Evolutionary conservation across 2,113 vertebrate species (phyloP).

Genomic region (Mola mola): DNA sequence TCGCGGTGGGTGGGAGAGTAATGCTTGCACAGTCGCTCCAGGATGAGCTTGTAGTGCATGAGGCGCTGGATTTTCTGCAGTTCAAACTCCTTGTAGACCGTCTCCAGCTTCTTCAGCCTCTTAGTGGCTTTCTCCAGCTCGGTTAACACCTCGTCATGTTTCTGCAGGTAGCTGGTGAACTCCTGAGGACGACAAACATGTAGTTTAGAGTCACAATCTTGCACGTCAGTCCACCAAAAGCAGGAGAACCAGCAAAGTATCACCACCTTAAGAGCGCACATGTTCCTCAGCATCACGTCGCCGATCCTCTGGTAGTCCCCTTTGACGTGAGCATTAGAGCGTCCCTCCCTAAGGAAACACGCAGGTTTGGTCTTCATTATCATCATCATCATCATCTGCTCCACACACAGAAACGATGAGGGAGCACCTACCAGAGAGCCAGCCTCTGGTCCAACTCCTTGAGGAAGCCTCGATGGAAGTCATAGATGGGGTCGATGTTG

Average conservation of each 20-base stretch:
- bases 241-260: background rate
- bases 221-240: background rate
- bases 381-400: background rate
- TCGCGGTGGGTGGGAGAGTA: conserved; percentile 83
- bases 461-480: conserved; percentile 93
- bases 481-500: conserved; percentile 93
- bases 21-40: conserved; percentile 88
- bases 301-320: conserved; percentile 89
- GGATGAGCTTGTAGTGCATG: conserved; percentile 92
- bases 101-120: conserved; percentile 87
- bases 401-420: background rate
- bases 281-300: conserved; percentile 93
- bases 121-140: conserved; percentile 91
- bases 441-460: conserved; percentile 93
- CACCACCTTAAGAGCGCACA: conserved; percentile 88
- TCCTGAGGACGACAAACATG: conserved; percentile 74
- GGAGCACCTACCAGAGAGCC: conserved; percentile 85
- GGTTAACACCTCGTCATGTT: conserved; percentile 87
- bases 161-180: conserved; percentile 88
- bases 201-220: background rate
- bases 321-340: conserved; percentile 79
- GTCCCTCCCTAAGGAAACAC: conserved; percentile 87
- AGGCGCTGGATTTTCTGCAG: conserved; percentile 95
- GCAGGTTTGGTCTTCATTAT: background rate
- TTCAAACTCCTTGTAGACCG: conserved; percentile 92